Base-by-base conservation (phyloP, 2,797 vertebrate species). In the Xenentodon cancila region DNA sequence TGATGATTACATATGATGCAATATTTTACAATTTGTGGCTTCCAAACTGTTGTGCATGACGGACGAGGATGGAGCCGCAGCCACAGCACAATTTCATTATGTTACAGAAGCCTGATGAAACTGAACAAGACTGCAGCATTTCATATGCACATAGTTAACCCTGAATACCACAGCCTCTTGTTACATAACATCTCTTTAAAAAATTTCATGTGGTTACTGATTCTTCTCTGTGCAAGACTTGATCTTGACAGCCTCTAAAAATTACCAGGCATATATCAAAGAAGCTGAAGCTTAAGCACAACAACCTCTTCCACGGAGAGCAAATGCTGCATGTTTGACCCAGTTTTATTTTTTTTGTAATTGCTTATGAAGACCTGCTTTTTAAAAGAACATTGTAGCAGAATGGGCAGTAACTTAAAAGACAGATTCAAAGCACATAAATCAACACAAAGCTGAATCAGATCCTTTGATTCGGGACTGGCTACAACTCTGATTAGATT, bases 191-290 rank as follows among this genome's bases (percentile, higher is more conserved):
- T 37, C 34, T 37, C 34, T 37, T 37, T 37, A 37, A 37, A 52
- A 71, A 73, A 75, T 77, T 55, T 58, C 37, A 16, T 32, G 52
- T 74, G 51, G 80, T 81, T 68, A 71, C 75, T 64, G 65, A 71
- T 60, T 62, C 3, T 64, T 60, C 68, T 42, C 59, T 55, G 71
- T 46, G 30, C 32, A 62, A 66, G 57, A 50, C 48, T 56, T 50
- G 50, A 22, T 73, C 68, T 46, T 61, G 76, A 73, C 73, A 78
- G 52, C 56, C 49, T 75, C 30, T 52, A 8, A 69, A 77, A 79
- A 70, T 77, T 64, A 62, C 65, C 1, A 22, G 63, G 48, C 9
- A n/a, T 8, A 86, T 77, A 84, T 87, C 79, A 89, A 89, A 90
- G 78, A 64, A 27, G 53, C 43, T 11, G 16, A 66, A 64, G 61